Base-by-base conservation (phyloP, 2,797 vertebrate species). In the Mallotus villosus region DNA sequence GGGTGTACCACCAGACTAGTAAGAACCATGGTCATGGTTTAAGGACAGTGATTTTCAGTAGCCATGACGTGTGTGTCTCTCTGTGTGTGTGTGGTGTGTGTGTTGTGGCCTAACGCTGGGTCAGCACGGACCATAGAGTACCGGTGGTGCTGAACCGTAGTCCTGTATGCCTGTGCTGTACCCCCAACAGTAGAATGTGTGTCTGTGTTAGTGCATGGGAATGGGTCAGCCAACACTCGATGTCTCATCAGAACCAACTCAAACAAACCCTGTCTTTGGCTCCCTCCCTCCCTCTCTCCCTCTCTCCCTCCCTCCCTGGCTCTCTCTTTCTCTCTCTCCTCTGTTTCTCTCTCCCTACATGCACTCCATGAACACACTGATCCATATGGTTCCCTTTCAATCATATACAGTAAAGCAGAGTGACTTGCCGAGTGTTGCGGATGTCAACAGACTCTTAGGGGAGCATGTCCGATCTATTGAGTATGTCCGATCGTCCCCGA, bases 301-400 rank as follows among this genome's bases (percentile, higher is more conserved):
- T n/a, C n/a, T n/a, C n/a, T n/a, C n/a, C n/a, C n/a, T n/a, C 41
- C 49, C 34, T 37, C 17, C n/a, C 59, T 32, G 27, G 55, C 16
- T 57, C 62, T 24, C 37, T 51, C 24, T 5, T 19, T 11, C 24
- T 8, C 22, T n/a, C n/a, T n/a, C 9, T 11, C 27, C 22, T 16
- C n/a, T 27, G 29, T 3, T 22, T 61, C 32, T 19, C 2, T 16
- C 22, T 41, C 24, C 21, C 17, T 11, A 32, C 4, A 9, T 25
- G 29, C 41, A 49, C 34, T 21, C 17, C n/a, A 61, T 58, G 46
- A 22, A 27, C 37, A 70, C 21, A 81, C 25, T 12, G 59, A 72
- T 75, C 12, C 46, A 74, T 19, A 24, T 67, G 21, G 41, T 32
- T 29, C 53, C 51, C 9, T 22, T 68, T 12, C 67, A 68, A 57